phyloP scores from a whole-genome alignment of 1,140 invertebrate genomes.

The Drosophila mayri region DNA sequence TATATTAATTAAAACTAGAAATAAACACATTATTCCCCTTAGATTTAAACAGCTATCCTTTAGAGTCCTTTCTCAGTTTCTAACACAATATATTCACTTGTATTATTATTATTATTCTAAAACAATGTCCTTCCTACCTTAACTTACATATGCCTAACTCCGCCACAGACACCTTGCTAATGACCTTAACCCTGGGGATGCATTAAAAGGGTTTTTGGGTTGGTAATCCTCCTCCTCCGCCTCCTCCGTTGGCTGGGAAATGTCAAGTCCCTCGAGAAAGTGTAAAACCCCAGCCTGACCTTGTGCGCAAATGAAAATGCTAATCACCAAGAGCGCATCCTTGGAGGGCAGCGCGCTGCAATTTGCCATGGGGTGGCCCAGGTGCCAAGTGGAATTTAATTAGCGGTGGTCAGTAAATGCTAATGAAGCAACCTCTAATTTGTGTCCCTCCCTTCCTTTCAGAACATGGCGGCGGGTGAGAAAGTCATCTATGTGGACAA shows the following conservation, averaged over 20 bases:
- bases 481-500: constrained; percentile 81
- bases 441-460: background rate
- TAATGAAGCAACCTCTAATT: constrained; percentile 59
- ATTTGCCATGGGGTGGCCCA: constrained; percentile 39
- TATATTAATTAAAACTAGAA: constrained; percentile 6
- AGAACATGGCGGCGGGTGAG: constrained; percentile 70
- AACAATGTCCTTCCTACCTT: constrained; percentile 17
- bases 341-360: constrained; percentile 49
- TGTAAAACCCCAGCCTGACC: constrained; percentile 55
- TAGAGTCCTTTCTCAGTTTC: background rate
- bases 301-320: constrained; percentile 55
- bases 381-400: constrained; percentile 58
- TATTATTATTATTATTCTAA: constrained; percentile 11
- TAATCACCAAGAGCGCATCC: constrained; percentile 62
- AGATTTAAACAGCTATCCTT: background rate
- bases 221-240: background rate
- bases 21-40: background rate
- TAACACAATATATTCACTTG: background rate
- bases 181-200: constrained; percentile 29
- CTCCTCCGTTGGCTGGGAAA: constrained; percentile 2
- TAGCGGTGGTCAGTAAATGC: constrained; percentile 72
- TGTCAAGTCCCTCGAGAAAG: constrained; percentile 62
- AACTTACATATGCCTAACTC: constrained; percentile 18
- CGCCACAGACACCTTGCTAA: constrained; percentile 19
- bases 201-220: constrained; percentile 23